Evolutionary conservation across 2,797 vertebrate genomes (phyloP).

Genomic region (Tangara arthus): DNA sequence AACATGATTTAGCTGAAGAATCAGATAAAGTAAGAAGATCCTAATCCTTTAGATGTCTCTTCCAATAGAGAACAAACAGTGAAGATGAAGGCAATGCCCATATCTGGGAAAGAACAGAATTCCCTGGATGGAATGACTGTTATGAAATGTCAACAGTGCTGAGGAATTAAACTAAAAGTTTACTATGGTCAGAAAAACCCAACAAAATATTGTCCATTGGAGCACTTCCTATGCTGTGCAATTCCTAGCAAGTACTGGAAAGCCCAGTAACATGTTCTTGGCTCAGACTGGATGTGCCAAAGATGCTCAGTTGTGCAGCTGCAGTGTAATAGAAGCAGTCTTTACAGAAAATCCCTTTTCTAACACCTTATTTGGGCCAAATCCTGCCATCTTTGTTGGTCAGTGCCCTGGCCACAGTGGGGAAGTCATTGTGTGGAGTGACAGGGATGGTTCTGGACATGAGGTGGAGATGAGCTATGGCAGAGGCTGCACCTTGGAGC

Average conservation of each 20-base stretch:
- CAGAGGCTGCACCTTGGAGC: not conserved
- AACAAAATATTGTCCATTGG: not conserved
- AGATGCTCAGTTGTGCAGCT: not conserved
- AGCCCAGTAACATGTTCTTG: not conserved
- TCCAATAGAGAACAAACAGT: not conserved
- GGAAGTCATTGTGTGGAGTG: not conserved
- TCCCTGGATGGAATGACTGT: not conserved
- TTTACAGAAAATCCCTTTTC: not conserved
- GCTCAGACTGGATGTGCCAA: not conserved
- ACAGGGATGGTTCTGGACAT: not conserved
- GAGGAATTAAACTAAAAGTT: not conserved
- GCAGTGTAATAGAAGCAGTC: not conserved
- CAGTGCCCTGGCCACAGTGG: not conserved
- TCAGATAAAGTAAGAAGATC: not conserved
- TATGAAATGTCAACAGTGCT: not conserved
- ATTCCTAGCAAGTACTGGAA: not conserved
- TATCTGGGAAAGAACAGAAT: not conserved
- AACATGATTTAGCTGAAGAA: not conserved
- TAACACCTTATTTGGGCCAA: not conserved
- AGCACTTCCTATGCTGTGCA: rapidly evolving
- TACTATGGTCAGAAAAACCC: not conserved
- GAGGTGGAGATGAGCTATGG: not conserved
- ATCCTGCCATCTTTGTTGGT: not conserved
- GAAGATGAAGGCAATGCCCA: not conserved
- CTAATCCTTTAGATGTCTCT: not conserved